Evolutionary conservation across 64 coral and sea anemone genomes (phyloP).

Genomic region (Stylophora pistillata): DNA sequence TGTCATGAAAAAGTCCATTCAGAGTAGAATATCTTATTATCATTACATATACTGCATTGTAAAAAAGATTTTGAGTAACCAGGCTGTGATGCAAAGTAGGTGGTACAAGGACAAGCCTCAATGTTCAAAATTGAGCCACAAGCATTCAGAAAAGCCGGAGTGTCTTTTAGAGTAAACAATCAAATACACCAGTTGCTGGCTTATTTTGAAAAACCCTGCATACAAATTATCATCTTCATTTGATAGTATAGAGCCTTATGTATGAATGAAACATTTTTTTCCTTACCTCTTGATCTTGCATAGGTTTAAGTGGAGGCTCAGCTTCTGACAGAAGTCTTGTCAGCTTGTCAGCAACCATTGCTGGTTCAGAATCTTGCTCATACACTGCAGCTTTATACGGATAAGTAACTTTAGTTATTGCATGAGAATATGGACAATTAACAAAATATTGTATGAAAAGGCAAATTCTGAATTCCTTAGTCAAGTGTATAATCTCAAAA

Average conservation of each 20-base stretch:
- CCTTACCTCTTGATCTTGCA: slow-evolving; percentile 67
- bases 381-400: slow-evolving; percentile 59
- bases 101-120: too few species aligned
- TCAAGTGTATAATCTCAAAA: too few species aligned
- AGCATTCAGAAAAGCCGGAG: too few species aligned
- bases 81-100: too few species aligned
- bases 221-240: neutral
- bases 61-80: neutral
- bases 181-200: neutral
- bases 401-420: neutral
- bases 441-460: too few species aligned
- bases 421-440: too few species aligned
- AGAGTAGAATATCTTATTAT: too few species aligned
- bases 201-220: neutral
- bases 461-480: too few species aligned
- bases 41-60: neutral
- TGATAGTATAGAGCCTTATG: neutral
- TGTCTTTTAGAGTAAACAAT: too few species aligned
- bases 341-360: slow-evolving; percentile 76
- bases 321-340: slow-evolving; percentile 87
- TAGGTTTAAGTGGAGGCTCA: slow-evolving; percentile 47
- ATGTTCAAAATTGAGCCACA: too few species aligned
- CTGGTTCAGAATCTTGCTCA: slow-evolving; percentile 89
- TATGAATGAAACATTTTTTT: neutral
- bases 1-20: too few species aligned